Evolutionary conservation across 2,113 vertebrate species (phyloP), one percentile per base, ranked within the genome.

Genomic region (Engystomops pustulosus): DNA sequence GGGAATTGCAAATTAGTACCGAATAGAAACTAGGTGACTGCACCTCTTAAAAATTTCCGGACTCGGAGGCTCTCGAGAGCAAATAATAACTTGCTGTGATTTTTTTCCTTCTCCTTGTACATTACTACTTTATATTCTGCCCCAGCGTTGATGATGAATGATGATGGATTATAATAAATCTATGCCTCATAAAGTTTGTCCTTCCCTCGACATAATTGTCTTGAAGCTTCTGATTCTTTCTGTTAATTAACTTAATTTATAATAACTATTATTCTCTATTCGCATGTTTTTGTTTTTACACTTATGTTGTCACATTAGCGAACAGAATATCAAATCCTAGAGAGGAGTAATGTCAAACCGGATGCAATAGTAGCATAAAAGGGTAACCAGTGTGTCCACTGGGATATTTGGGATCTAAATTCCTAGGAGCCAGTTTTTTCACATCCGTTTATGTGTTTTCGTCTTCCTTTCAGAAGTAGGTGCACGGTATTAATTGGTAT

Each of bases 121-220:
- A 44, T 72, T 27, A 81, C 32, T 71, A 14, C 68, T 72, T 55
- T 36, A 72, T 23, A 55, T 72, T 71, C 65, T 15, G 25, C 32
- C 30, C 34, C 30, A 69, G 79, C 49, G 65, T 38, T 49, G 58
- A n/a, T n/a, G 9, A 23, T 47, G 38, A 41, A 58, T 70, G 30
- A 51, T 71, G 44, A 71, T 71, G 12, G 68, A 71, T n/a, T n/a
- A n/a, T 81, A 81, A 81, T 71, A 12, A 71, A 58, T 81, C 17
- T 72, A 69, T 81, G 68, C 20, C 23, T 58, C 80, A 81, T 71
- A 81, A 71, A 81, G 47, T 81, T 81, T 81, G 80, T 81, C 80
- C 80, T 81, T 81, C 49, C 80, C 49, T 27, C 67, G n/a, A 41
- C 49, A 71, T 81, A 53, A 72, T 44, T 20, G 32, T 44, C 9